These are phyloP conservation scores for Mellilla xanthometata DNA, from an alignment of 2,888 invertebrate genomes.

Conservation along the genomic window DNA sequence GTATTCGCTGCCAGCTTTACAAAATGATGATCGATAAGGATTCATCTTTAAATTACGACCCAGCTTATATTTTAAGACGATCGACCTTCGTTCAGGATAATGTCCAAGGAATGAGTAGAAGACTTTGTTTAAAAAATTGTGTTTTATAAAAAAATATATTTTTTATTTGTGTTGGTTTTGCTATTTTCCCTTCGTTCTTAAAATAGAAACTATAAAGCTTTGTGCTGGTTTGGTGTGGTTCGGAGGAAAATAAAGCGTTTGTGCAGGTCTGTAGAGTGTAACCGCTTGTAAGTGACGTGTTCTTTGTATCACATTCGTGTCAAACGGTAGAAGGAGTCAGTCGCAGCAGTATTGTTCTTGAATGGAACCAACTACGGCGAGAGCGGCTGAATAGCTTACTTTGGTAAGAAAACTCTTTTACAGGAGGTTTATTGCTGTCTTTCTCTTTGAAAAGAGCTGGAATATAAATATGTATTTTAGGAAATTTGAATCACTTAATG, in stretches of 20 bases:
- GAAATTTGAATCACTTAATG: too few species aligned
- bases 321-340: constrained; percentile 64
- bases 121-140: background rate
- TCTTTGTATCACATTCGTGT: constrained; percentile 63
- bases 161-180: background rate
- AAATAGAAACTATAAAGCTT: constrained; percentile 8
- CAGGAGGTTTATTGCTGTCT: background rate
- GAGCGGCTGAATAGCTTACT: constrained; percentile 29
- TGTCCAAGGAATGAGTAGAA: constrained; percentile 3
- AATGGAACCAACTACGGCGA: constrained; percentile 17
- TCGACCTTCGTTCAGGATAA: constrained; percentile 11
- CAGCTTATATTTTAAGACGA: constrained; percentile 10
- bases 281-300: constrained; percentile 58
- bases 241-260: constrained; percentile 33
- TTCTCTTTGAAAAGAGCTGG: background rate
- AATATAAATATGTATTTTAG: too few species aligned
- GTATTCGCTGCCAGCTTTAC: background rate
- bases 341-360: constrained; percentile 65
- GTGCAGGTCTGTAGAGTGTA: constrained; percentile 27
- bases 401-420: constrained; percentile 12
- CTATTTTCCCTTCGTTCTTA: constrained; percentile 1
- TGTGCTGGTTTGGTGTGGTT: constrained; percentile 1
- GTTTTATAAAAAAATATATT: background rate
- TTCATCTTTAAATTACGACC: constrained; percentile 9
- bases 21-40: constrained; percentile 6